These are phyloP conservation scores for Hedychridium roseum DNA, from an alignment of 2,888 invertebrate genomes.

Conservation along the genomic window DNA sequence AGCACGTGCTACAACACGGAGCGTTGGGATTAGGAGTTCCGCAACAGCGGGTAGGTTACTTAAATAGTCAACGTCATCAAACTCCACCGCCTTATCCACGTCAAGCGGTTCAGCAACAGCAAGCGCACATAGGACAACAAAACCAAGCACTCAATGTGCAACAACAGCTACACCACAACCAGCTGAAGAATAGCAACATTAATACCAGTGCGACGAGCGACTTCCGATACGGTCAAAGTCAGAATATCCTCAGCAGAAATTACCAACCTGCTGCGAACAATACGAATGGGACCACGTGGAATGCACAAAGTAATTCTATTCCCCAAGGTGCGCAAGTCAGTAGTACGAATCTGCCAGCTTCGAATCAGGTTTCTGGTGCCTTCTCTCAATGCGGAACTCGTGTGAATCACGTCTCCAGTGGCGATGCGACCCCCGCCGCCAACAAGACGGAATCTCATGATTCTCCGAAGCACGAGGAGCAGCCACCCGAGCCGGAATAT, in stretches of 20 bases:
- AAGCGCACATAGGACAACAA: constrained; percentile 42
- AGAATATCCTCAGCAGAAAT: constrained; percentile 61
- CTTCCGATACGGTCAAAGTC: constrained; percentile 61
- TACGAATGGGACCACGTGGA: constrained; percentile 55
- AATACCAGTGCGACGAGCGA: constrained; percentile 58
- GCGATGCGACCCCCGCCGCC: constrained; percentile 22
- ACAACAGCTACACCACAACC: constrained; percentile 60
- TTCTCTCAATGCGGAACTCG: constrained; percentile 46
- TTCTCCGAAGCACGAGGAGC: constrained; percentile 51
- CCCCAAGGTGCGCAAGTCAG: constrained; percentile 51
- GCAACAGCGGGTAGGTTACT: constrained; percentile 55
- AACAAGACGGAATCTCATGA: constrained; percentile 35
- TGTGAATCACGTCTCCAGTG: constrained; percentile 37
- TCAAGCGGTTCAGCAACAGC: constrained; percentile 44
- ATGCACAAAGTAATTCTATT: constrained; percentile 45
- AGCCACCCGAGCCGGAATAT: constrained; percentile 65
- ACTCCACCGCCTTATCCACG: constrained; percentile 64
- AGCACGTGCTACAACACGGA: constrained; percentile 38
- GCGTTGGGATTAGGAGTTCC: constrained; percentile 46
- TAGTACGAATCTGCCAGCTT: constrained; percentile 37
- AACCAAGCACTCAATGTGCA: constrained; percentile 56
- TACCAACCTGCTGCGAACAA: constrained; percentile 35
- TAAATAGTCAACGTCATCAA: constrained; percentile 56
- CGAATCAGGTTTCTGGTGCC: constrained; percentile 48
- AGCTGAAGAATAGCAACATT: constrained; percentile 56